Evolutionary conservation across 2,797 vertebrate species (phyloP), one percentile per base, ranked within the genome.

Genomic region (Myotis daubentonii): DNA sequence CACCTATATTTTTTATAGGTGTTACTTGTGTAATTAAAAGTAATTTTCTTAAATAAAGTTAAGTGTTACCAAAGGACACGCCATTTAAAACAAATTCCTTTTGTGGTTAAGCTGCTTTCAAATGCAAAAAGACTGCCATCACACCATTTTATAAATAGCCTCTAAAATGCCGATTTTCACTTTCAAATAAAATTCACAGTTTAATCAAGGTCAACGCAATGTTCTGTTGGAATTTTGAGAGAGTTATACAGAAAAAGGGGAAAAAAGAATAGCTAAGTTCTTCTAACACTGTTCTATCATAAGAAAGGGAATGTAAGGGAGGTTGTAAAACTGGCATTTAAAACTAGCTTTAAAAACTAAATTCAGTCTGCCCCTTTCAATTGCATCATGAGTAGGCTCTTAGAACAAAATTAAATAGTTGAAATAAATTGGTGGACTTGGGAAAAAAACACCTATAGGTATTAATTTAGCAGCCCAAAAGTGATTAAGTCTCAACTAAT

Each of bases 131-230:
- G 51, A 94, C 76, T 95, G 89, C 41, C 70, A 93, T 94, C 87
- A 93, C 95, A 97, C 91, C n/a, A 68, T 88, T 66, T 66, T 95
- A 96, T 96, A 97, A 97, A 97, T 89, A 97, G 86, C 28, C 44
- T 97, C 33, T 41, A 83, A 96, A 95, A 97, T 86, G 92, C 94
- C 94, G 95, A 96, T 92, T 97, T 97, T 96, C 95, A 96, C 95
- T 95, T 97, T 95, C 78, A 96, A 89, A 95, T 85, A 95, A 94
- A 97, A 97, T 96, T 97, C 94, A 97, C 96, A 96, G 93, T 93
- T 96, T 96, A 97, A 95, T 93, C 87, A 96, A 97, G 89, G 95
- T 96, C 89, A 97, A 93, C 89, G 55, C 33, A 95, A 78, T 90
- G 78, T 87, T 96, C 82, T 91, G 79, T 44, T 93, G 70, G 41